Evolutionary conservation across 2,888 invertebrate species (phyloP).

Genomic region (Stenotaenia linearis): DNA sequence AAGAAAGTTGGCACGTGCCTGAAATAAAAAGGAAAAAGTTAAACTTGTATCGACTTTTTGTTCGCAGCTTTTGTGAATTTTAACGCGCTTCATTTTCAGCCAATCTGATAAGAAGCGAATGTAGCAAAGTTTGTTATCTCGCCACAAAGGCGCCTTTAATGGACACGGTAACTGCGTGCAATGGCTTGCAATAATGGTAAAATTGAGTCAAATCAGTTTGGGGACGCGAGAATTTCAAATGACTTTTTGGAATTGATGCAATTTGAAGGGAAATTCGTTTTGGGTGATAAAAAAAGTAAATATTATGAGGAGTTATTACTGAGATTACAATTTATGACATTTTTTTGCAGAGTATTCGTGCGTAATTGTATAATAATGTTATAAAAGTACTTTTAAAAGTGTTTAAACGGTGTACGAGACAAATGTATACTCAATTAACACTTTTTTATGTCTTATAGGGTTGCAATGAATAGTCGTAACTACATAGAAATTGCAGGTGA

Average conservation of each 20-base stretch:
- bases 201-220: neutral
- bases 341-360: no score
- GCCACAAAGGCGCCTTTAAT: neutral
- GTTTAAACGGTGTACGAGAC: no score
- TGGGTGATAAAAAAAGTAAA: neutral
- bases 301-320: neutral
- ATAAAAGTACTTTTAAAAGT: no score
- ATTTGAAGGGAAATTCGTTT: neutral
- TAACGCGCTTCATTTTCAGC: neutral
- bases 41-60: neutral
- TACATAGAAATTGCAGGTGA: no score
- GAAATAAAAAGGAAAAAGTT: neutral
- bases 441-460: no score
- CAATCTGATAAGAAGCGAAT: neutral
- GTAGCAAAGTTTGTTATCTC: constrained; percentile 3
- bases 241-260: neutral
- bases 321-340: no score
- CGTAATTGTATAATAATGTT: no score
- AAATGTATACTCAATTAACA: no score
- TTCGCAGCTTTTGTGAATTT: neutral
- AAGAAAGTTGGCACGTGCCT: constrained; percentile 36
- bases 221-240: neutral
- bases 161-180: neutral
- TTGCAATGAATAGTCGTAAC: no score
- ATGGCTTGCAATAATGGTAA: neutral